These are phyloP conservation scores for Atta cephalotes DNA, from an alignment of 1,140 invertebrate species.

Conservation along the genomic window DNA sequence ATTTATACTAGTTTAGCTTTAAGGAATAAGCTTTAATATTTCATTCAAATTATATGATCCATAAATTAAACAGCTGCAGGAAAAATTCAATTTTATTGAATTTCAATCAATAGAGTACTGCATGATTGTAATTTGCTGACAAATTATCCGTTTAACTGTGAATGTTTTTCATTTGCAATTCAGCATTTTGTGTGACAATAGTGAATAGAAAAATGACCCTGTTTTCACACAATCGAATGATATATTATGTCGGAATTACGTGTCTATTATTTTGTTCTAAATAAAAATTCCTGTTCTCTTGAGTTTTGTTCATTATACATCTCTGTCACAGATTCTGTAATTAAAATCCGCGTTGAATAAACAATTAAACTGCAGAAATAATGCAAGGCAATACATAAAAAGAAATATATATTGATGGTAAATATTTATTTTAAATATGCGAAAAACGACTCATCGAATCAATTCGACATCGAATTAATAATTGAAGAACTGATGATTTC, in stretches of 20 bases:
- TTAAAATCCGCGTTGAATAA: slow-evolving; percentile 15
- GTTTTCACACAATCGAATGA: not conserved
- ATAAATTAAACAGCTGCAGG: not conserved
- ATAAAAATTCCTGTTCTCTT: not conserved
- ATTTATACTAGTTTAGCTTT: too few relatives aligned
- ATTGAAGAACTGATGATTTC: too few relatives aligned
- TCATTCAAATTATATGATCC: slow-evolving; percentile 7
- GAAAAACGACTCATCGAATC: too few relatives aligned
- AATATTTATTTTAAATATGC: not conserved
- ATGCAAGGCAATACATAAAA: not conserved
- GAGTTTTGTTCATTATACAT: not conserved
- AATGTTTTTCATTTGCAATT: not conserved
- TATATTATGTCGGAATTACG: not conserved
- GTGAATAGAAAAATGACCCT: not conserved
- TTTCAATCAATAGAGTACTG: not conserved
- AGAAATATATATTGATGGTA: not conserved
- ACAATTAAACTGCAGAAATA: not conserved
- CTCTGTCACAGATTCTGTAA: not conserved
- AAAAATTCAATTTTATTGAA: slow-evolving; percentile 6
- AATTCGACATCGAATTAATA: too few relatives aligned
- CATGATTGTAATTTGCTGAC: not conserved
- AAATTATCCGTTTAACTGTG: not conserved
- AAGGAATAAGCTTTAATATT: not conserved
- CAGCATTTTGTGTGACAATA: not conserved
- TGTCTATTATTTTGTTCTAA: not conserved